Base-by-base conservation (phyloP, 2,888 invertebrate genomes). In the Hyppa rectilinea region DNA sequence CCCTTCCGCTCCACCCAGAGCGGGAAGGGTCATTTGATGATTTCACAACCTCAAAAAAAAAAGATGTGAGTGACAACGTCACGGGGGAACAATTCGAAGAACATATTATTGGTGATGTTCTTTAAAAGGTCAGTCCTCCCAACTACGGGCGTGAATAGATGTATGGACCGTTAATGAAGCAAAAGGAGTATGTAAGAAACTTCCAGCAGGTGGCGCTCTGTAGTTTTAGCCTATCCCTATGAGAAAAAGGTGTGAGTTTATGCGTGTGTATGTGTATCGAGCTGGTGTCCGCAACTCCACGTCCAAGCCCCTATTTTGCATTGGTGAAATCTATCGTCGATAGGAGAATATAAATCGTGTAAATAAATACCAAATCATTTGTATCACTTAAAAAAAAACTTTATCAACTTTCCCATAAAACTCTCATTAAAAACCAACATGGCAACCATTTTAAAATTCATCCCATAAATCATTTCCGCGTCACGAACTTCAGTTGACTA, bases 381-480 rank as follows among this genome's bases (percentile, higher is more conserved):
- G 29, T 43, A 43, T 29, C n/a, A 59, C n/a, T 29, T 59, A 17
- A 10, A 59, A 45, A 64, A 58, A 47, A 34, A 6, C 23, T n/a
- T 6, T 2, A 45, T 9, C 2, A 4, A 43, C 29, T 50, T 45
- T 59, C 43, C 59, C 17, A 29, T 29, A 71, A n/a, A n/a, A 36
- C 36, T 34, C 47, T 70, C 45, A 75, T 62, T 71, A 75, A 81
- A 73, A 26, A 82, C 38, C 49, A n/a, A 64, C 59, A 77, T 29
- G 66, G 67, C 61, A 71, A 71, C 40, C 29, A 4, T 75, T 81
- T 62, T 63, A 72, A 80, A 82, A 80, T 40, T 79, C 52, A 85
- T 84, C 80, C 20, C 83, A 89, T 92, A 75, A 89, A 91, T 92
- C 90, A 92, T 90, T 89, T 87, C 83, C 78, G 78, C 85, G 77